Conservation (phyloP, 1,140 invertebrate genomes). For the Brachionus koreanus region DNA sequence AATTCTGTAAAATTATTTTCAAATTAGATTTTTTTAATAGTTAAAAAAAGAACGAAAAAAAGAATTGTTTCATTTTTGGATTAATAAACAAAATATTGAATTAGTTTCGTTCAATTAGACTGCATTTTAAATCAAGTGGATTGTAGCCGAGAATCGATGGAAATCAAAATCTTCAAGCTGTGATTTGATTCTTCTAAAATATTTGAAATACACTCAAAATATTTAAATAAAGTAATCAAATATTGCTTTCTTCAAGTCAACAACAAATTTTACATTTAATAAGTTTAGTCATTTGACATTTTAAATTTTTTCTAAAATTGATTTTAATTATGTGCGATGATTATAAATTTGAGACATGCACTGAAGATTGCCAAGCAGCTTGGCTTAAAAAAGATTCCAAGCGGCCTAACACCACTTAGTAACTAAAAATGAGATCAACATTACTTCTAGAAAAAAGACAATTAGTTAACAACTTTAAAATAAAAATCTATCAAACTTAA, state of each 20-base stretch:
- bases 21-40: slow-evolving; percentile 9
- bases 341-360: no score
- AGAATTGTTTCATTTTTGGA: background rate
- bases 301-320: no score
- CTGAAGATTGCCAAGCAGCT: no score
- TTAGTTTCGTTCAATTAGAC: background rate
- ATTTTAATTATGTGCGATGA: no score
- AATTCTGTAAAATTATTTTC: background rate
- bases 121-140: background rate
- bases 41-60: background rate
- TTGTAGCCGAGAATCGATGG: background rate
- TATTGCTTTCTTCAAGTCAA: background rate
- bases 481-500: no score
- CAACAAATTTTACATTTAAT: background rate
- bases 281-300: background rate
- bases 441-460: no score
- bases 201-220: background rate
- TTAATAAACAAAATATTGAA: background rate
- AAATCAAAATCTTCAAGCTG: background rate
- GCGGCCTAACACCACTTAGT: no score
- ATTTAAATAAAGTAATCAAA: background rate
- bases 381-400: no score
- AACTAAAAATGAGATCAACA: no score
- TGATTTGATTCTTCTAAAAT: background rate
- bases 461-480: no score